These are phyloP conservation scores for Sebastes iracundus DNA, from an alignment of 2,797 vertebrate genomes.

Conservation along the genomic window DNA sequence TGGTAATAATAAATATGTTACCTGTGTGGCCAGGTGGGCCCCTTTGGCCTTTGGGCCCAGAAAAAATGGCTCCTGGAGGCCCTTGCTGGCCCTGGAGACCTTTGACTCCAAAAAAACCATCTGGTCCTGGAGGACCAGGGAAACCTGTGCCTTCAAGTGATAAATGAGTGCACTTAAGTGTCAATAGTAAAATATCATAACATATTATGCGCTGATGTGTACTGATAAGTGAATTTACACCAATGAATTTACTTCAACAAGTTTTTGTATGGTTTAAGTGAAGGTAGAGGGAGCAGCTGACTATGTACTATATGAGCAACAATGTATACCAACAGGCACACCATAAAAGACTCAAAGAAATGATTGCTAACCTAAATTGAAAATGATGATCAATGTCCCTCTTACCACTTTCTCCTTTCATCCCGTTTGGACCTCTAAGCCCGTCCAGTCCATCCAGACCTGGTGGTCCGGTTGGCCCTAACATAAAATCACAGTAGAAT, in stretches of 20 bases:
- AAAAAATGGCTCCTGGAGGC: constrained; percentile 15
- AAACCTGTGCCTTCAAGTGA: constrained; percentile 30
- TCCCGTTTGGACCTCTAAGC: constrained; percentile 65
- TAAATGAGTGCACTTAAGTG: not conserved
- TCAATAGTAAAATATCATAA: not conserved
- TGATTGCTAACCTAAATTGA: not conserved
- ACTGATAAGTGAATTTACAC: not conserved
- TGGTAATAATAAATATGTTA: constrained; percentile 25
- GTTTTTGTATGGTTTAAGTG: not conserved
- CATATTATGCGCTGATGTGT: not conserved
- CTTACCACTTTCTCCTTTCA: constrained; percentile 64
- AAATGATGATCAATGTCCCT: not conserved
- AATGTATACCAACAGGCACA: not conserved
- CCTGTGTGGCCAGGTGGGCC: constrained; percentile 59
- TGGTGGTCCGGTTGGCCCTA: constrained; percentile 56
- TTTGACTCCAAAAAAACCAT: constrained; percentile 62
- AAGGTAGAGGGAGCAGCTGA: not conserved
- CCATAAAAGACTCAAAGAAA: not conserved
- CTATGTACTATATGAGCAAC: not conserved
- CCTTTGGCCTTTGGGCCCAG: constrained; percentile 51
- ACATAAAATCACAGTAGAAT: constrained; percentile 4
- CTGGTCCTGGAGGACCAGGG: constrained; percentile 53
- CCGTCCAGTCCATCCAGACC: constrained; percentile 73
- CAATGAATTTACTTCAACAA: not conserved
- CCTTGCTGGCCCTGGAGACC: constrained; percentile 55